Conservation (phyloP, 2,888 invertebrate species). For the Trachelus stipa region DNA sequence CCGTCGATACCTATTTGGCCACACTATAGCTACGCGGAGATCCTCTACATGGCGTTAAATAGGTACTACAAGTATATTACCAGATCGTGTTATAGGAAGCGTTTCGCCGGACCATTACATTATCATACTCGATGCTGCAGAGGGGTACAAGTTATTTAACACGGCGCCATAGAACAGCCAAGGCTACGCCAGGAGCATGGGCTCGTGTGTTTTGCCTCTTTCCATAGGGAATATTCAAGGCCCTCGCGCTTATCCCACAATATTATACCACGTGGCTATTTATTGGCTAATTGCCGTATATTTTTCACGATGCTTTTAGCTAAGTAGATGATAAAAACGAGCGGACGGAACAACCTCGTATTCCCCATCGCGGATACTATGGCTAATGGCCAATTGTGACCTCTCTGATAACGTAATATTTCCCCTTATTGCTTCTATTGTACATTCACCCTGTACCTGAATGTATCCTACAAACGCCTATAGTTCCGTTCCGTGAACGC, state of each 20-base stretch:
- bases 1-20: neutral
- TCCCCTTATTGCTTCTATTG: neutral
- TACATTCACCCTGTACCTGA: neutral
- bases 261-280: conserved; percentile 32
- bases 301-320: conserved; percentile 50
- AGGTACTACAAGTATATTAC: conserved; percentile 3
- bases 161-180: neutral
- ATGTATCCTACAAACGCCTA: conserved; percentile 11
- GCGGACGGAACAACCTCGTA: conserved; percentile 13
- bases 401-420: conserved; percentile 33
- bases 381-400: conserved; percentile 38
- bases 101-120: neutral
- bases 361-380: conserved; percentile 3
- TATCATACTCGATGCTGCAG: neutral
- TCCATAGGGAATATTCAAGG: neutral
- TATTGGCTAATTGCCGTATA: conserved; percentile 48
- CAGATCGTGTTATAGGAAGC: conserved; percentile 5
- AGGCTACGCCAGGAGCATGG: neutral
- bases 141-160: neutral
- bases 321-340: conserved; percentile 44
- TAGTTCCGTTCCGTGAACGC: conserved; percentile 1
- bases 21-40: neutral
- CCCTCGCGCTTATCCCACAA: neutral
- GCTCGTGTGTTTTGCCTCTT: neutral
- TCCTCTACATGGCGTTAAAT: neutral